phyloP scores from a whole-genome alignment of 2,888 invertebrate species.

The Scaptomyza caliginosa region DNA sequence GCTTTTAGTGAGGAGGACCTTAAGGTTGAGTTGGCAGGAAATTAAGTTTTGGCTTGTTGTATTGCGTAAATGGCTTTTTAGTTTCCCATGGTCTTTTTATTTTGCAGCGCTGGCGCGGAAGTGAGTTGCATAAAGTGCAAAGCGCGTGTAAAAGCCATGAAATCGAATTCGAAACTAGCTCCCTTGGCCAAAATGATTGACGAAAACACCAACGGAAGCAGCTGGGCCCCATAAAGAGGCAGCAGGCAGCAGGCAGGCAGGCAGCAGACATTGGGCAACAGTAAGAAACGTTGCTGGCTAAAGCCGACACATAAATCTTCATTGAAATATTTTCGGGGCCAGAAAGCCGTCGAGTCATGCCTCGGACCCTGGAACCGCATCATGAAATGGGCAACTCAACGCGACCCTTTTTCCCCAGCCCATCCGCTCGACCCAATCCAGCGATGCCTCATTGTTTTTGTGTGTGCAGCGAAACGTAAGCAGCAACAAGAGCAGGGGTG shows the following conservation, averaged over 20 bases:
- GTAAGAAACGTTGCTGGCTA: constrained; percentile 50
- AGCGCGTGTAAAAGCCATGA: constrained; percentile 79
- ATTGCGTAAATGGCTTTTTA: constrained; percentile 78
- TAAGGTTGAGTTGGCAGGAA: constrained; percentile 51
- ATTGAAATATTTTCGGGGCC: constrained; percentile 56
- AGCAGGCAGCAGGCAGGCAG: constrained; percentile 34
- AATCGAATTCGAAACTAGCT: constrained; percentile 74
- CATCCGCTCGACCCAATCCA: too few relatives aligned
- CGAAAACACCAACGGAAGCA: constrained; percentile 64
- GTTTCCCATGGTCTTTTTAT: constrained; percentile 31
- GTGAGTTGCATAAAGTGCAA: constrained; percentile 77
- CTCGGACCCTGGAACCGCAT: constrained; percentile 44
- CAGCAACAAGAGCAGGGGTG: constrained; percentile 39
- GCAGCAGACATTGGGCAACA: constrained; percentile 42
- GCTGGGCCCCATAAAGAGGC: constrained; percentile 39
- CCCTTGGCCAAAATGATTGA: constrained; percentile 59
- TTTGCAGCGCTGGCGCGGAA: constrained; percentile 54
- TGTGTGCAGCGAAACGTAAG: constrained; percentile 70
- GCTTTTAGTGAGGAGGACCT: not conserved
- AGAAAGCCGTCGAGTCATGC: constrained; percentile 69
- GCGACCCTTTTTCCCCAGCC: constrained; percentile 6
- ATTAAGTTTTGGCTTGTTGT: constrained; percentile 74
- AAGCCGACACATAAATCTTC: constrained; percentile 74
- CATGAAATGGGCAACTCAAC: constrained; percentile 22
- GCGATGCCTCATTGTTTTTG: constrained; percentile 34